These are phyloP conservation scores for Melanaphis sacchari DNA, from an alignment of 1,140 invertebrate species.

Conservation along the genomic window DNA sequence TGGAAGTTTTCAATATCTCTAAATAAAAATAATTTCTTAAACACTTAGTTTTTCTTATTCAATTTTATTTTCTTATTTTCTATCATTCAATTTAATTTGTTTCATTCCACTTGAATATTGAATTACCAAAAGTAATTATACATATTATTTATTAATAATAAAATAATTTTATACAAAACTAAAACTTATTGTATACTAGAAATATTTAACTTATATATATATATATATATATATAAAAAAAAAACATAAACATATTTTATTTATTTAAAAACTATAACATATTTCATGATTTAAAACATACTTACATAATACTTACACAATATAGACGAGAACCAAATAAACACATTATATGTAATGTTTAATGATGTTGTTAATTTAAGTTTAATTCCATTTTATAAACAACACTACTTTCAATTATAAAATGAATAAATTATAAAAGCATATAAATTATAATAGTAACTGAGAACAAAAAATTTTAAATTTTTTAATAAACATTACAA, in stretches of 20 bases:
- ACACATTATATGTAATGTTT: slow-evolving; percentile 10
- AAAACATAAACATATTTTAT: neutral
- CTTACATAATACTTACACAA: slow-evolving; percentile 15
- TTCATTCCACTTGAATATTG: neutral
- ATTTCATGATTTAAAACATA: slow-evolving; percentile 11
- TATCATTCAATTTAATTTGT: neutral
- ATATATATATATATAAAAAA: neutral
- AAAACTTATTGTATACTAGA: neutral
- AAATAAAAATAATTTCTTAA: neutral
- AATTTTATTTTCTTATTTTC: too few species aligned
- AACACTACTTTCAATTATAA: neutral
- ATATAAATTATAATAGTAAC: neutral
- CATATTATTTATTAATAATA: too few species aligned
- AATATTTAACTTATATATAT: neutral
- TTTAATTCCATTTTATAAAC: neutral
- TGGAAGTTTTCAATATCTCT: neutral
- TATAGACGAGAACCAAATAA: neutral
- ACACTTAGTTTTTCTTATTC: neutral
- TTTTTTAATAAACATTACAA: neutral
- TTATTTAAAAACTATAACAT: neutral
- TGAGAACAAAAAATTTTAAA: neutral
- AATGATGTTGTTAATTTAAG: neutral
- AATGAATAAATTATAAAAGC: neutral
- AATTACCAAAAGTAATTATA: neutral
- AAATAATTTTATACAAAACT: slow-evolving; percentile 1